Base-by-base conservation (phyloP, 1,140 invertebrate species). In the Bombus breviceps region DNA sequence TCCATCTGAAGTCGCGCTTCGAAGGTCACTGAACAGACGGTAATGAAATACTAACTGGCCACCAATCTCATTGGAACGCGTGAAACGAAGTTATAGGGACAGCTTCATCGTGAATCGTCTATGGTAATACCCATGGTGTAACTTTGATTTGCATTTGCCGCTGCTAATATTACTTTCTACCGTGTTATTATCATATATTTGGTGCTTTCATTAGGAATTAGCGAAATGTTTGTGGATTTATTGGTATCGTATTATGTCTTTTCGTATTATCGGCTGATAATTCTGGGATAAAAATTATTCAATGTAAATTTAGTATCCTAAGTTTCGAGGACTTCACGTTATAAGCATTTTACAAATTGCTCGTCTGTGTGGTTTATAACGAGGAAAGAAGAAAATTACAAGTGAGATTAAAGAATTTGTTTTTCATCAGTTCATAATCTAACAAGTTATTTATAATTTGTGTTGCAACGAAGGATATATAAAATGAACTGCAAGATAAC, bases 1-100 rank as follows among this genome's bases (percentile, higher is more conserved):
- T 37, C 85, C 88, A 78, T 80, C 85, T 47, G 25, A 39, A 81
- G 68, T 73, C 69, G 72, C 68, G 81, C 81, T 86, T 83, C 88
- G 88, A 84, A 71, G 82, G 75, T 84, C 82, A 59, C 76, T 39
- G 68, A 37, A 62, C 83, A 80, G 57, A 85, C 77, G 53, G 39
- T 47, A 71, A 72, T 85, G 83, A 84, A 79, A 79, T 72, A 37
- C 76, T 79, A 79, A 83, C 82, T 76, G 72, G 41, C 34, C 71
- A 37, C 81, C 34, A 82, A 64, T 82, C 57, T 41, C 32, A 25
- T 25, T 57, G 72, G 57, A 41, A 47, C 71, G n/a, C 57, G 37
- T 12, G 34, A 53, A 74, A 57, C 57, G 37, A 43, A 37, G 39
- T 32, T 75, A 13, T 18, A n/a, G n/a, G 28, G 73, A 74, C 73